A percentile compares a stretch with the other conserved stretches of the same genome.
Evolutionary conservation across 2,797 vertebrate genomes (phyloP).

Genomic region (Oryzias dopingdopingensis): DNA sequence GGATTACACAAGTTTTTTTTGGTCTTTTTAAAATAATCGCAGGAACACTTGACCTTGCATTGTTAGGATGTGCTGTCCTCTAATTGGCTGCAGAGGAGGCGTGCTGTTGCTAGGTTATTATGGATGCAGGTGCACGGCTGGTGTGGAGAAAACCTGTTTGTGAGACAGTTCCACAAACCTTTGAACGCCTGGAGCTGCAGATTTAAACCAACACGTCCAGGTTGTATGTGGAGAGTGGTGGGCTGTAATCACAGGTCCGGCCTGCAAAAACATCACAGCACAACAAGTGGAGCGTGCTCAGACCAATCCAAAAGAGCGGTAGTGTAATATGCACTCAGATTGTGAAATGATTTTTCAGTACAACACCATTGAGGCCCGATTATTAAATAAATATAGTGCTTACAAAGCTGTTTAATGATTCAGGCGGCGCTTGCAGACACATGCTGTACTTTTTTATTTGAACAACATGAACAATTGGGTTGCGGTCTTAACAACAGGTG

Average conservation of each 20-base stretch:
- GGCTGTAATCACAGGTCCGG: no score
- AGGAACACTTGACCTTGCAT: neutral
- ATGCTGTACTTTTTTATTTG: slow-evolving; percentile 11
- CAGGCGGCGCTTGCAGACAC: slow-evolving; percentile 14
- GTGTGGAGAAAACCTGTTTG: neutral
- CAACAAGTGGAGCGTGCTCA: no score
- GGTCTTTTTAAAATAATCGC: no score
- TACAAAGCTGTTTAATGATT: slow-evolving; percentile 24
- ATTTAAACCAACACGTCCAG: no score
- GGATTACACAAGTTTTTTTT: no score
- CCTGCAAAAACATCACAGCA: no score
- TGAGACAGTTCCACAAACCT: no score
- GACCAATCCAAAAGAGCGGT: no score
- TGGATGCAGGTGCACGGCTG: neutral
- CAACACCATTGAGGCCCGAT: slow-evolving; percentile 4
- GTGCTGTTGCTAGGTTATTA: neutral
- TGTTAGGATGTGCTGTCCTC: neutral
- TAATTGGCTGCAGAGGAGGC: neutral
- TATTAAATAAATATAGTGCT: slow-evolving; percentile 18
- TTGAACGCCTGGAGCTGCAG: no score
- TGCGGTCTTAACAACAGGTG: slow-evolving; percentile 57
- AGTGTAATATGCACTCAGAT: no score
- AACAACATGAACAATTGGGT: slow-evolving; percentile 37
- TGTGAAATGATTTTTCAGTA: neutral
- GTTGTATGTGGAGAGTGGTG: no score